Evolutionary conservation across 2,888 invertebrate genomes (phyloP).

Genomic region (Ypsolopha scabrella): DNA sequence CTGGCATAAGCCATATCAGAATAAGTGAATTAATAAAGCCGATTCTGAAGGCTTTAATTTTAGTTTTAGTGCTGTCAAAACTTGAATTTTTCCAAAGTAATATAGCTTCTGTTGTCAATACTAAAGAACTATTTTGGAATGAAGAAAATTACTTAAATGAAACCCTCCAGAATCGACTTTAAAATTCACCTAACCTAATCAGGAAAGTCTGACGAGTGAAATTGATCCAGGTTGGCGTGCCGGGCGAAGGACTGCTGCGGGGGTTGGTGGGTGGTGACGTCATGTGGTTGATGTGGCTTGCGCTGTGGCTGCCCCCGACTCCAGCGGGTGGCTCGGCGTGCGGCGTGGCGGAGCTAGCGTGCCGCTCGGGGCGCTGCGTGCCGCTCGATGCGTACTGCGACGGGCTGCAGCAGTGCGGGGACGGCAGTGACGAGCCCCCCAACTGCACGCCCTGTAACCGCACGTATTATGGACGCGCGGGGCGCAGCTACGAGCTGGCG

Average conservation of each 20-base stretch:
- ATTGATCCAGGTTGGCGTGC: background rate
- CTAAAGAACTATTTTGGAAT: no score
- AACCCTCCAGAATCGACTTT: no score
- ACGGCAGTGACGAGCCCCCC: slow-evolving; percentile 86
- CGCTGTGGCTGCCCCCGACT: slow-evolving; percentile 32
- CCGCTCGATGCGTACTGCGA: slow-evolving; percentile 89
- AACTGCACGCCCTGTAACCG: slow-evolving; percentile 89
- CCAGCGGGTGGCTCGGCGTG: slow-evolving; percentile 68
- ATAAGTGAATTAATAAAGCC: no score
- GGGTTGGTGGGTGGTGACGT: slow-evolving; percentile 8
- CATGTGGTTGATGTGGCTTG: slow-evolving; percentile 13
- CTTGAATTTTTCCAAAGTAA: no score
- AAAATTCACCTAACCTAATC: no score
- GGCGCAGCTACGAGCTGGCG: slow-evolving; percentile 83
- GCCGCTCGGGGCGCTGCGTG: slow-evolving; percentile 79
- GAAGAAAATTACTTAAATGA: no score
- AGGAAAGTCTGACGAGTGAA: no score
- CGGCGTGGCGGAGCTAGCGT: slow-evolving; percentile 82
- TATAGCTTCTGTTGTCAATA: no score
- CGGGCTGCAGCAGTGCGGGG: slow-evolving; percentile 86
- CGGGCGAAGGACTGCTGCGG: no score
- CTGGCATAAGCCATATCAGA: no score
- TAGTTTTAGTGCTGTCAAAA: no score
- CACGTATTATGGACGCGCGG: slow-evolving; percentile 90
- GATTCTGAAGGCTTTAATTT: no score